Percentiles rank a stretch among this genome's conserved stretches.
These are phyloP conservation scores for Ahaetulla prasina DNA, from an alignment of 2,113 vertebrate genomes.

Conservation along the genomic window DNA sequence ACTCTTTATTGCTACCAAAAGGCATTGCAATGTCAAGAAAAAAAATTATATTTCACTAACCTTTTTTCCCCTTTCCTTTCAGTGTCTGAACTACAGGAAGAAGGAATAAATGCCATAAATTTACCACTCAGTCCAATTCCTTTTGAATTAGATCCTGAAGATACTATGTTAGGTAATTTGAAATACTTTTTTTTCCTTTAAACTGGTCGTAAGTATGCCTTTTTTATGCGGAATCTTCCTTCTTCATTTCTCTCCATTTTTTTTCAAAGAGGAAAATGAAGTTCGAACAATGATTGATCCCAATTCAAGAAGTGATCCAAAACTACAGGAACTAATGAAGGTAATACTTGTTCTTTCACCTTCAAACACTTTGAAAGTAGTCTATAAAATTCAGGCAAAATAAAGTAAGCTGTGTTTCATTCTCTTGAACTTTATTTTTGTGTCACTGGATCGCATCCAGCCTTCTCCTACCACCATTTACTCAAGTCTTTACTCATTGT, in stretches of 20 bases:
- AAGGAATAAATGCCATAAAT: constrained; percentile 98
- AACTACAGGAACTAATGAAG: constrained; percentile 86
- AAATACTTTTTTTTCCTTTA: constrained; percentile 43
- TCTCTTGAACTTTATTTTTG: not conserved
- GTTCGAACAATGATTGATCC: constrained; percentile 88
- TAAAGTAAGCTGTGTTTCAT: not conserved
- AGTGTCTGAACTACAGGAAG: constrained; percentile 98
- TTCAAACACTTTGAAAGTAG: constrained; percentile 8
- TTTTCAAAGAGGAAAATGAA: constrained; percentile 84
- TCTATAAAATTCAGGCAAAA: not conserved
- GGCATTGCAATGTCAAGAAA: constrained; percentile 41
- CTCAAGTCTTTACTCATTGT: not conserved
- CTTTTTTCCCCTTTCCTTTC: not conserved
- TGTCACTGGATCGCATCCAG: not conserved
- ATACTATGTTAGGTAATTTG: constrained; percentile 93
- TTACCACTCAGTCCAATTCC: constrained; percentile 94
- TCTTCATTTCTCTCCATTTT: constrained; percentile 49
- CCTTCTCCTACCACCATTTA: not conserved
- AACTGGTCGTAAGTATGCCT: constrained; percentile 10
- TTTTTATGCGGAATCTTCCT: constrained; percentile 16
- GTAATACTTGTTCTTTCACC: constrained; percentile 55
- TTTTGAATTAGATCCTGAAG: constrained; percentile 95
- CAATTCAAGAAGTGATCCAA: constrained; percentile 84
- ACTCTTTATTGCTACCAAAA: constrained; percentile 39
- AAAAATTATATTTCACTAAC: constrained; percentile 40